Percentiles rank a stretch among this genome's conserved stretches.
phyloP scores from a whole-genome alignment of 1,140 invertebrate genomes.

The Hylaeus anthracinus region DNA sequence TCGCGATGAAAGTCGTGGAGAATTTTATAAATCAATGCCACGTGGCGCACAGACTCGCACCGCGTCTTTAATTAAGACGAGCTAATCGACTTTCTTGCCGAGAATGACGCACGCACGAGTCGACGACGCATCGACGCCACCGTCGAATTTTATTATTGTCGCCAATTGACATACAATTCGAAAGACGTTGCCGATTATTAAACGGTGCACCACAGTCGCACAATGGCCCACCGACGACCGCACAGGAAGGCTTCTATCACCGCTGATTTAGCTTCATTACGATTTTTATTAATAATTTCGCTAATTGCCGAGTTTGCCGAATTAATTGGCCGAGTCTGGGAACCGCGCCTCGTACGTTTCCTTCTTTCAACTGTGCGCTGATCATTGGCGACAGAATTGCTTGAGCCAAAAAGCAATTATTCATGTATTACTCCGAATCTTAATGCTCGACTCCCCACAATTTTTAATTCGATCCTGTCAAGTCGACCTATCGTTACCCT shows the following conservation, averaged over 20 bases:
- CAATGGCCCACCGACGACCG: conserved; percentile 69
- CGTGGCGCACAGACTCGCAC: not conserved
- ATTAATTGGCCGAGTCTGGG: conserved; percentile 72
- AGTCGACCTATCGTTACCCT: too few species aligned
- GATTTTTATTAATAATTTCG: conserved; percentile 77
- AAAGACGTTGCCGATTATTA: conserved; percentile 66
- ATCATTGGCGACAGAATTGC: too few species aligned
- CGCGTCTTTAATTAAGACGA: conserved; percentile 32
- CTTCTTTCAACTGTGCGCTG: not conserved
- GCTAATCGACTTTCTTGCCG: conserved; percentile 39
- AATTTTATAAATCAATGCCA: not conserved
- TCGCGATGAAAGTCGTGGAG: too few species aligned
- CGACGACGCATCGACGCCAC: conserved; percentile 26
- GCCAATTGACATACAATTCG: conserved; percentile 75
- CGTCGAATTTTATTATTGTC: conserved; percentile 65
- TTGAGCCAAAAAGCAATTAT: too few species aligned
- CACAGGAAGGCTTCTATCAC: conserved; percentile 78
- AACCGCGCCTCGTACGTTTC: conserved; percentile 51
- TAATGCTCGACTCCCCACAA: too few species aligned
- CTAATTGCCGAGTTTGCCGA: conserved; percentile 74
- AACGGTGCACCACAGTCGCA: conserved; percentile 55
- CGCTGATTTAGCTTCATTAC: conserved; percentile 78
- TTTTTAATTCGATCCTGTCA: too few species aligned
- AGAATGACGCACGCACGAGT: not conserved
- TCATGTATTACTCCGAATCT: too few species aligned